phyloP scores from a whole-genome alignment of 2,113 vertebrate genomes.

The Vulpes ferrilata region DNA sequence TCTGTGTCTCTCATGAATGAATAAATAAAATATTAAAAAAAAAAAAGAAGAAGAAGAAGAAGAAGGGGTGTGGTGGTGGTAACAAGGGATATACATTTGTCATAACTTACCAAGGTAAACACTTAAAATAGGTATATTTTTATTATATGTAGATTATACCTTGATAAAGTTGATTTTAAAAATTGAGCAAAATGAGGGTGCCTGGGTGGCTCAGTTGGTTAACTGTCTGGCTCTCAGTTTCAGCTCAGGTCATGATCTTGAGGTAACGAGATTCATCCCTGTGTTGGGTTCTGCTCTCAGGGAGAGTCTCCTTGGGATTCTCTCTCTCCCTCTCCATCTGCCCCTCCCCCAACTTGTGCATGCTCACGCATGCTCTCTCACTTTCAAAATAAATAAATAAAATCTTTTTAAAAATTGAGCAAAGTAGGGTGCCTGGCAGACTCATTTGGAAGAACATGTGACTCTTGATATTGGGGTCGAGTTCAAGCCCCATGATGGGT shows the following conservation, averaged over 20 bases:
- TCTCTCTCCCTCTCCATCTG: not conserved
- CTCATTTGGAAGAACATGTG: not conserved
- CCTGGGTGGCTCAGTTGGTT: not conserved
- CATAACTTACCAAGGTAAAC: not conserved
- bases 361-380: not conserved
- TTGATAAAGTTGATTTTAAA: not conserved
- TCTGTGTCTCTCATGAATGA: too few species aligned
- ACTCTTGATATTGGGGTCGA: not conserved
- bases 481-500: not conserved
- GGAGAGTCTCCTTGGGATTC: not conserved
- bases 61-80: not conserved
- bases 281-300: not conserved
- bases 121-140: slow-evolving; percentile 8
- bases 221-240: not conserved
- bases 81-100: not conserved
- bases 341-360: not conserved
- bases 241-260: not conserved
- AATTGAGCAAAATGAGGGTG: not conserved
- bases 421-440: not conserved
- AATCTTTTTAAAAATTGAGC: not conserved
- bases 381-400: not conserved
- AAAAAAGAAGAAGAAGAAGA: too few species aligned
- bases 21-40: too few species aligned
- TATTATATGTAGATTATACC: not conserved
- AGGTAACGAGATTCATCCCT: not conserved